Evolutionary conservation across 1,140 invertebrate species (phyloP).

Genomic region (Trichonephila inaurata): DNA sequence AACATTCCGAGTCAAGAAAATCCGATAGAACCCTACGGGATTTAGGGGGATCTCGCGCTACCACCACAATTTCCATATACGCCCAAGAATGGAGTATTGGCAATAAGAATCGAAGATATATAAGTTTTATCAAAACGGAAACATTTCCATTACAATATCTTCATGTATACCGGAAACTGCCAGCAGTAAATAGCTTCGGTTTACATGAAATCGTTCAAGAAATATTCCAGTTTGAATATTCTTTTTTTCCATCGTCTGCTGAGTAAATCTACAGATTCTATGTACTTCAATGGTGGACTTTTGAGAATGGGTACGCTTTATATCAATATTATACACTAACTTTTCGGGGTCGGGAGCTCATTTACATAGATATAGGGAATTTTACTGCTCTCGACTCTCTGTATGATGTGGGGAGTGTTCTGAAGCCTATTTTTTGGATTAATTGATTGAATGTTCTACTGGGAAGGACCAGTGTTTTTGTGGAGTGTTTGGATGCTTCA

Average conservation of each 20-base stretch:
- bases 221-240: constrained; percentile 35
- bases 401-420: constrained; percentile 25
- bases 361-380: constrained; percentile 63
- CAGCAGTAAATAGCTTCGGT: constrained; percentile 45
- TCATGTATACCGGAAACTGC: background rate
- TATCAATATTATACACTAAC: constrained; percentile 65
- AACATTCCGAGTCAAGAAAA: constrained; percentile 10
- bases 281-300: background rate
- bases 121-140: constrained; percentile 45
- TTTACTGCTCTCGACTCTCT: constrained; percentile 39
- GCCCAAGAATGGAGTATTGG: constrained; percentile 33
- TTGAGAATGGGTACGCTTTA: constrained; percentile 34
- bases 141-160: constrained; percentile 41
- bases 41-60: background rate
- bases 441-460: constrained; percentile 47
- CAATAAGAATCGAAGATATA: constrained; percentile 58
- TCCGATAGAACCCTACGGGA: constrained; percentile 24
- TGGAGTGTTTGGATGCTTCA: background rate
- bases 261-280: background rate
- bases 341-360: constrained; percentile 20
- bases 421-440: constrained; percentile 48
- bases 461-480: background rate
- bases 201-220: constrained; percentile 39
- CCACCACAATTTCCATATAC: constrained; percentile 39
- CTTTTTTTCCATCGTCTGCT: background rate